Conservation (phyloP, 2,113 vertebrate genomes). For the Australoheros scitulus region DNA sequence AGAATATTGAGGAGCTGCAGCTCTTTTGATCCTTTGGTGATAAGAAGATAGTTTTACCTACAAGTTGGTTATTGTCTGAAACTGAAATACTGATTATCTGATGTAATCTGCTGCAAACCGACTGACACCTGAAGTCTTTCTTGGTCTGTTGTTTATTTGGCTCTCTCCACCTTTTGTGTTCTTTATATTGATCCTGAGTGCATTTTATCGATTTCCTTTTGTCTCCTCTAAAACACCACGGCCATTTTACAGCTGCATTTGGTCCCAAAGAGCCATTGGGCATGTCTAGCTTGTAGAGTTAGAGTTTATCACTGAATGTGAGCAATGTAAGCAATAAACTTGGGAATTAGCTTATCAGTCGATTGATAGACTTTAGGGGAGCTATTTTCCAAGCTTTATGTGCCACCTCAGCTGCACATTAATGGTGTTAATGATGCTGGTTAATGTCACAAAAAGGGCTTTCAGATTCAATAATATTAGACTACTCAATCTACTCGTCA, state of each 20-base stretch:
- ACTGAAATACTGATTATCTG: conserved; percentile 13
- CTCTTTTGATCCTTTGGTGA: conserved; percentile 25
- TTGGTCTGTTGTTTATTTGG: neutral
- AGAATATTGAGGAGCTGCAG: neutral
- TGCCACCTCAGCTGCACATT: neutral
- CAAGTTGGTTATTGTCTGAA: conserved; percentile 18
- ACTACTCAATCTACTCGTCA: neutral
- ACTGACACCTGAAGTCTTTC: neutral
- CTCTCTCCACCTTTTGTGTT: neutral
- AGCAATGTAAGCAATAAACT: neutral
- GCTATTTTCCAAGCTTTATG: neutral
- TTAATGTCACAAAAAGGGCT: neutral
- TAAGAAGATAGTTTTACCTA: conserved; percentile 5
- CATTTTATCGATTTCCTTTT: neutral
- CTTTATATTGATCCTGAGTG: neutral
- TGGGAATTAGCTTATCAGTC: neutral
- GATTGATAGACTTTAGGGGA: conserved; percentile 7
- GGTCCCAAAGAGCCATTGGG: conserved; percentile 3
- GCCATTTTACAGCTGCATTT: neutral
- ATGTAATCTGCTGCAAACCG: conserved; percentile 31
- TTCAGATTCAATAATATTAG: neutral
- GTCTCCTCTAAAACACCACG: neutral
- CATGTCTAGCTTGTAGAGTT: neutral
- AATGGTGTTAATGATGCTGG: no score
- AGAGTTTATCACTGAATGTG: neutral